Percentiles rank a stretch among this genome's conserved stretches.
Conservation (phyloP, 2,113 vertebrate genomes). For the Eulacestoma nigropectus region DNA sequence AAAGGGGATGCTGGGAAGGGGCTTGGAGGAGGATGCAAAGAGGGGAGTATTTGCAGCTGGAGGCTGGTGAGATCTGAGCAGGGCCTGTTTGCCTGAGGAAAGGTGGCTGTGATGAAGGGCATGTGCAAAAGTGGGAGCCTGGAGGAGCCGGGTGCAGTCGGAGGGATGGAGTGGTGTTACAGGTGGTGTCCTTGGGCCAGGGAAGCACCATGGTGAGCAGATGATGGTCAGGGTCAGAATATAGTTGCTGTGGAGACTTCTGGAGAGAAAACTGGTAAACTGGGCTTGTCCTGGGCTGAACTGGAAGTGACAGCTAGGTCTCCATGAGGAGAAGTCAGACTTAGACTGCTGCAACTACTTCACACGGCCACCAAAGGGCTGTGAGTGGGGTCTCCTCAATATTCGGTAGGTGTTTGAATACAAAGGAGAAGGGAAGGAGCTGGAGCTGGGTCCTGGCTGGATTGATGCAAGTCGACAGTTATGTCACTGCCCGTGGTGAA, state of each 20-base stretch:
- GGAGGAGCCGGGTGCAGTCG: neutral
- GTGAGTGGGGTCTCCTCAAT: neutral
- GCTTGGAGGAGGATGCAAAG: neutral
- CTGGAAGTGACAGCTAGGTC: neutral
- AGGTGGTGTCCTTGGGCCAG: neutral
- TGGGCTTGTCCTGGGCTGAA: neutral
- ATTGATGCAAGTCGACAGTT: neutral
- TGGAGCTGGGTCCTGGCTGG: neutral
- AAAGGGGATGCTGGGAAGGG: neutral
- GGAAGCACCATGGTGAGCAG: neutral
- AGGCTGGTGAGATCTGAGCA: neutral
- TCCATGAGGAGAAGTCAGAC: neutral
- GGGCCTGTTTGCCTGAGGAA: rapidly evolving
- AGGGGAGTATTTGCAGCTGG: neutral
- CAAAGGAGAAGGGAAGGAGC: neutral
- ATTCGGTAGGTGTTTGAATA: neutral
- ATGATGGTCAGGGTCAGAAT: neutral
- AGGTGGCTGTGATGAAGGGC: no score
- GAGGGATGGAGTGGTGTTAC: neutral
- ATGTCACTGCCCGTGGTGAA: rapidly evolving
- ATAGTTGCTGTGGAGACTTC: neutral
- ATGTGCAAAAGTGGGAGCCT: neutral
- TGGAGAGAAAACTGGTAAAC: neutral
- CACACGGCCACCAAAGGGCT: neutral
- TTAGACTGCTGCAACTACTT: rapidly evolving